Percentiles rank a stretch among this genome's conserved stretches.
phyloP scores from a whole-genome alignment of 64 coral and sea anemone genomes.

The Trachythela sp. region DNA sequence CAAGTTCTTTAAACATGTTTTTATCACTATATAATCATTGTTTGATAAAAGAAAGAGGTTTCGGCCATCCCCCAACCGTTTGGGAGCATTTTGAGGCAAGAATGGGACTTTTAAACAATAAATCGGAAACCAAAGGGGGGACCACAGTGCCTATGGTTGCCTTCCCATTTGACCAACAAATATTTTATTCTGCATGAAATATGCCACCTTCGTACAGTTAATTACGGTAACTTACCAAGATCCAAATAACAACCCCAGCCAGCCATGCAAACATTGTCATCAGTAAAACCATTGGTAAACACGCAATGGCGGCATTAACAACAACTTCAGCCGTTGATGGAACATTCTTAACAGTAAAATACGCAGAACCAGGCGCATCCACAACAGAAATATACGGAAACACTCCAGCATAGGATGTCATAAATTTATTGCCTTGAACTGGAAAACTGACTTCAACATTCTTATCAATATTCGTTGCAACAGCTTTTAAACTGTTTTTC shows the following conservation, averaged over 20 bases:
- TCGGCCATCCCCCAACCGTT: too few species aligned
- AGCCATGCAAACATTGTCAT: not conserved
- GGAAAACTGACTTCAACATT: not conserved
- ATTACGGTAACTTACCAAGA: not conserved
- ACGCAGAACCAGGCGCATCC: not conserved
- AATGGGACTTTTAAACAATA: too few species aligned
- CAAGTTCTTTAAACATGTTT: too few species aligned
- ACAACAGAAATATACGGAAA: constrained; percentile 12
- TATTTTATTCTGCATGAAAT: too few species aligned
- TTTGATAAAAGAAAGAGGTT: too few species aligned
- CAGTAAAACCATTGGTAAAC: not conserved
- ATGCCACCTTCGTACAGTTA: too few species aligned
- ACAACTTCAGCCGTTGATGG: not conserved
- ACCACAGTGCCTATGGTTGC: too few species aligned
- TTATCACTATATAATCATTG: too few species aligned
- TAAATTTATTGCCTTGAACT: not conserved
- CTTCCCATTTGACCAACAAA: too few species aligned
- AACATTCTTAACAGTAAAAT: not conserved
- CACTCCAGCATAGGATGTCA: not conserved
- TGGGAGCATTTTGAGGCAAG: too few species aligned
- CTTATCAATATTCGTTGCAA: not conserved
- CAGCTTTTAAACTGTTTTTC: not conserved
- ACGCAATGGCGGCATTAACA: not conserved
- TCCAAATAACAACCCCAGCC: not conserved
- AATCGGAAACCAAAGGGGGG: too few species aligned